A percentile compares a stretch with the other conserved stretches of the same genome.
Evolutionary conservation across 2,797 vertebrate genomes (phyloP).

Genomic region (Tenualosa thibaudeaui): DNA sequence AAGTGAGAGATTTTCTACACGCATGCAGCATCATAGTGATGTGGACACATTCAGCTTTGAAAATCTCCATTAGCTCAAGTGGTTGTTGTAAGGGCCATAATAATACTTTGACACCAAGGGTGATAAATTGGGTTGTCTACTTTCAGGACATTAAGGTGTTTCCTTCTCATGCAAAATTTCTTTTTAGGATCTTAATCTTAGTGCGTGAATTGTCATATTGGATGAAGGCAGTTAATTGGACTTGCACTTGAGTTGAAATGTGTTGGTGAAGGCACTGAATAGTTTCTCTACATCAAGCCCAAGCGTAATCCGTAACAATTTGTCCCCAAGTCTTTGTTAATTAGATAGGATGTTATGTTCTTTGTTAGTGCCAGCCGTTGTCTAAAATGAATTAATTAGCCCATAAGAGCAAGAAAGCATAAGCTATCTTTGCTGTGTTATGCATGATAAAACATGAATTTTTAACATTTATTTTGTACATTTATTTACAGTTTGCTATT

Average conservation of each 20-base stretch:
- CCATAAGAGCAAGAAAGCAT: neutral
- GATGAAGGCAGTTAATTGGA: constrained; percentile 20
- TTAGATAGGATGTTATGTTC: neutral
- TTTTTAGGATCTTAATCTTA: neutral
- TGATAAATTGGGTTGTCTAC: neutral
- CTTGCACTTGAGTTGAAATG: constrained; percentile 1
- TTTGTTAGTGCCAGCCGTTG: neutral
- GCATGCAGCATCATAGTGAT: neutral
- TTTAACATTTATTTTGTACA: too few species aligned
- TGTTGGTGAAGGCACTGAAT: neutral
- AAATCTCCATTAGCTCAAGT: neutral
- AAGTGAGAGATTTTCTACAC: neutral
- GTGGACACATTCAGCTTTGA: neutral
- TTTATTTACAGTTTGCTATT: neutral
- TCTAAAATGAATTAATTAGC: neutral
- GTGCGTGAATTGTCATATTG: neutral
- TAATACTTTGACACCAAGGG: neutral
- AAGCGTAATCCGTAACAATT: neutral
- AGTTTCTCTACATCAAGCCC: neutral
- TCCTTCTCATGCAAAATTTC: constrained; percentile 2
- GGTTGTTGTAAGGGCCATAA: neutral
- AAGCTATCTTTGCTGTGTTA: neutral
- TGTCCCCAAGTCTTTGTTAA: neutral
- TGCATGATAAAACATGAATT: neutral
- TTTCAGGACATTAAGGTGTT: neutral